A percentile compares a stretch with the other conserved stretches of the same genome.
Evolutionary conservation across 1,140 invertebrate species (phyloP).

Genomic region (Heliothis subflexa): DNA sequence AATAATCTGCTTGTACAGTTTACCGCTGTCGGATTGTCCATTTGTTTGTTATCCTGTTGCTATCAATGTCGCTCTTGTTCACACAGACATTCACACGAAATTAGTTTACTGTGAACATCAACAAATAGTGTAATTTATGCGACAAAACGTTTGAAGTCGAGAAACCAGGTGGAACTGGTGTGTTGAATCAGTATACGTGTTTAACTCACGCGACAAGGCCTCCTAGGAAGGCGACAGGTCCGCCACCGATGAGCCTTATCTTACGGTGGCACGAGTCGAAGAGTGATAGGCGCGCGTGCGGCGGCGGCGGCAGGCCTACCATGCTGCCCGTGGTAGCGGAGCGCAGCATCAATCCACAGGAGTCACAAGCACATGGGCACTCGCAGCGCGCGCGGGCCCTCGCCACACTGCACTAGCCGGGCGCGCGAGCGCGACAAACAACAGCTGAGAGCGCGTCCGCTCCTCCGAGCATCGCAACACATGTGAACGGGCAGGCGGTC

Average conservation of each 20-base stretch:
- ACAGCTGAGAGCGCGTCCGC: constrained; percentile 66
- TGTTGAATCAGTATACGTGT: too few relatives aligned
- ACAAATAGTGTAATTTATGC: too few relatives aligned
- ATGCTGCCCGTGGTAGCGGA: constrained; percentile 75
- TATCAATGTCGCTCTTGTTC: too few relatives aligned
- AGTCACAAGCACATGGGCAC: constrained; percentile 57
- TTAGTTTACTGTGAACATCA: too few relatives aligned
- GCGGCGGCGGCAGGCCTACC: constrained; percentile 76
- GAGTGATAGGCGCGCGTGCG: constrained; percentile 87
- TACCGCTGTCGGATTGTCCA: too few relatives aligned
- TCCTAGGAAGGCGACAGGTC: constrained; percentile 88
- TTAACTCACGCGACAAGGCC: constrained; percentile 90
- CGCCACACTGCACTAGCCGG: constrained; percentile 61
- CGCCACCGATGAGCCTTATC: constrained; percentile 89
- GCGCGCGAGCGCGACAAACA: constrained; percentile 59
- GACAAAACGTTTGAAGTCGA: too few relatives aligned
- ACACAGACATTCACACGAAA: too few relatives aligned
- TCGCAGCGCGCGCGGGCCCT: constrained; percentile 45
- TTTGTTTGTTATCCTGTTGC: too few relatives aligned
- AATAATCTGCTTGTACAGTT: too few relatives aligned
- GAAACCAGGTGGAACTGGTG: too few relatives aligned
- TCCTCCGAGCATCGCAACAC: constrained; percentile 77
- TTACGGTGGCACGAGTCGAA: constrained; percentile 91
- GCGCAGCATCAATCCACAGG: constrained; percentile 77
- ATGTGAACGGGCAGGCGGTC: constrained; percentile 60